Conservation (phyloP, 2,888 invertebrate genomes). For the Philonicus albiceps region DNA sequence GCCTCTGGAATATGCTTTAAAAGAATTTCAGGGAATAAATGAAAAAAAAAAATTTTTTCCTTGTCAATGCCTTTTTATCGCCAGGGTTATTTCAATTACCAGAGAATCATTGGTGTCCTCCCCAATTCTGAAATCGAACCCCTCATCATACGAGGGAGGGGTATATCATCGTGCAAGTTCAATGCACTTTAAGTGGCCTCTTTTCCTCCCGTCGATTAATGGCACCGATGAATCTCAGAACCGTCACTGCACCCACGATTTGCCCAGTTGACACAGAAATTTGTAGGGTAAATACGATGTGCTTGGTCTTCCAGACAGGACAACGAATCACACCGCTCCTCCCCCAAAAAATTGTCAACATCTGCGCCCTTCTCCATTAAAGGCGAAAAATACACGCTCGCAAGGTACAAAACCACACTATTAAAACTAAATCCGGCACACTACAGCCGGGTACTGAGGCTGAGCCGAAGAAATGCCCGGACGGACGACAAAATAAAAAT, state of each 20-base stretch:
- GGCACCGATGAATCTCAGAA: background rate
- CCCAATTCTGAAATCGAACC: background rate
- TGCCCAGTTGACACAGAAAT: background rate
- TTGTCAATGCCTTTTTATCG: background rate
- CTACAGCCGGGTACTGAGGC: background rate
- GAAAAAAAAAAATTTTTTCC: background rate
- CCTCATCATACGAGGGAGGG: background rate
- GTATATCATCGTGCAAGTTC: background rate
- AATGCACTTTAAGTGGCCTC: background rate
- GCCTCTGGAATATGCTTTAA: background rate
- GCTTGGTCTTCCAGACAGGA: background rate
- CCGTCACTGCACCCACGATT: background rate
- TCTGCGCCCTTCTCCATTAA: background rate
- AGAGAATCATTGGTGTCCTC: background rate
- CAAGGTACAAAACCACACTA: background rate
- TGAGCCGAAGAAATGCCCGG: background rate
- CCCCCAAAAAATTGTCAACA: background rate
- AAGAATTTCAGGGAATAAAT: background rate
- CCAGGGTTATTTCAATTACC: background rate
- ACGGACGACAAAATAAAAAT: background rate
- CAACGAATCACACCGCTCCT: background rate
- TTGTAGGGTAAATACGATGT: background rate
- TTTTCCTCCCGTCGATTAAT: background rate
- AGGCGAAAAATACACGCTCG: background rate
- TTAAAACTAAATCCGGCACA: background rate